Percentiles rank a stretch among this genome's conserved stretches.
phyloP scores from a whole-genome alignment of 2,113 vertebrate genomes.

The Crotalus tigris region DNA sequence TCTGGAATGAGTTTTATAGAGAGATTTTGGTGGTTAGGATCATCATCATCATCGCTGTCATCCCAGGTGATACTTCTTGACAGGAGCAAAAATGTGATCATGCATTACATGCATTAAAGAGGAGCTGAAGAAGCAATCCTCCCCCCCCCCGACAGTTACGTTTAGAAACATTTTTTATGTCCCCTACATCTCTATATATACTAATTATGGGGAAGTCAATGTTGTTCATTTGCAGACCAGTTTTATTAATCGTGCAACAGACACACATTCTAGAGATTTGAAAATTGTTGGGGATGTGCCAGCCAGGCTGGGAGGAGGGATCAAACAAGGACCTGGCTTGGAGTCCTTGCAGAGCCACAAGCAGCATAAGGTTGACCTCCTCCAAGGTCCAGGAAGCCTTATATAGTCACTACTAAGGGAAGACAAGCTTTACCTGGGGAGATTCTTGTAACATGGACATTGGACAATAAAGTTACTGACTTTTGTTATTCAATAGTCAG shows the following conservation, averaged over 20 bases:
- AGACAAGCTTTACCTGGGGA: neutral
- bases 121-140: neutral
- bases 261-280: neutral
- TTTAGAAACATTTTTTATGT: neutral
- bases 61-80: neutral
- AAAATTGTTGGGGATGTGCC: neutral
- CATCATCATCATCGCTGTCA: neutral
- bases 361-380: too few species aligned
- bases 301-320: neutral
- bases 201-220: neutral
- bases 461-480: neutral
- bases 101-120: neutral
- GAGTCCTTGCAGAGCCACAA: neutral
- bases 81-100: neutral
- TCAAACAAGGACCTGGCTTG: neutral
- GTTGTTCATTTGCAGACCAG: neutral
- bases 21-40: neutral
- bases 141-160: neutral
- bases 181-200: neutral
- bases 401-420: neutral
- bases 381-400: neutral
- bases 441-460: neutral
- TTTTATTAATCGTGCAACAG: neutral
- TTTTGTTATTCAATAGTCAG: neutral
- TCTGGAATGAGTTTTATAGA: neutral